Evolutionary conservation across 2,888 invertebrate genomes (phyloP).

Genomic region (Erebia aethiops): DNA sequence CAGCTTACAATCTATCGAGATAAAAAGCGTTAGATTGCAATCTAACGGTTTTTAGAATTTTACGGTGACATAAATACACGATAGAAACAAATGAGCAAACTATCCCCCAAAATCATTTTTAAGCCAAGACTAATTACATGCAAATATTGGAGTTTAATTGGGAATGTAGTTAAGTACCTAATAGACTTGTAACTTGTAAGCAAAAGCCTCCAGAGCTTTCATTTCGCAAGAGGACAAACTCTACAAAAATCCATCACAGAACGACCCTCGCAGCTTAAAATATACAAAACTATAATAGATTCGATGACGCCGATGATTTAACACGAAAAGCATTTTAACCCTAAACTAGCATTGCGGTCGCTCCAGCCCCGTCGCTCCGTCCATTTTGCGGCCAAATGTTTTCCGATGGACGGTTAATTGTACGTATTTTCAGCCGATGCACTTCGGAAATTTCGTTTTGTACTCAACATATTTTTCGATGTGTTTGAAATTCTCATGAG

Average conservation of each 20-base stretch:
- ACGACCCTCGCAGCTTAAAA: neutral
- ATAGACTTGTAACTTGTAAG: too few relatives aligned
- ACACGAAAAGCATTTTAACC: slow-evolving; percentile 78
- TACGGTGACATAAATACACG: too few relatives aligned
- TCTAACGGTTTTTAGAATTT: too few relatives aligned
- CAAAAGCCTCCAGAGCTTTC: too few relatives aligned
- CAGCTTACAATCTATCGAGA: too few relatives aligned
- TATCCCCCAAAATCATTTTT: too few relatives aligned
- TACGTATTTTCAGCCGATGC: slow-evolving; percentile 29
- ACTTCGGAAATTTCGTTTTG: slow-evolving; percentile 16
- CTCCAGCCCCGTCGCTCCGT: slow-evolving; percentile 12
- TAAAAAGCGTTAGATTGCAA: too few relatives aligned
- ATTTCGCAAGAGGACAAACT: neutral
- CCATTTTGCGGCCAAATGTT: slow-evolving; percentile 32
- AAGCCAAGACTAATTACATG: too few relatives aligned
- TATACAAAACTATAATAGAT: slow-evolving; percentile 23
- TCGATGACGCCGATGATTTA: slow-evolving; percentile 36
- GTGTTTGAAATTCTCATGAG: slow-evolving; percentile 1
- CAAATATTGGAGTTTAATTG: too few relatives aligned
- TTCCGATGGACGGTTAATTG: slow-evolving; percentile 35
- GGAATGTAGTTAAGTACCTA: too few relatives aligned
- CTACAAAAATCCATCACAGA: neutral
- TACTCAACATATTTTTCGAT: neutral
- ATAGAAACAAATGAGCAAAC: too few relatives aligned
- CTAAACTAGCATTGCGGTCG: slow-evolving; percentile 58